Evolutionary conservation across 92 coral and sea anemone genomes (phyloP), one percentile per base, ranked within the genome.

Genomic region (Porites divaricata): DNA sequence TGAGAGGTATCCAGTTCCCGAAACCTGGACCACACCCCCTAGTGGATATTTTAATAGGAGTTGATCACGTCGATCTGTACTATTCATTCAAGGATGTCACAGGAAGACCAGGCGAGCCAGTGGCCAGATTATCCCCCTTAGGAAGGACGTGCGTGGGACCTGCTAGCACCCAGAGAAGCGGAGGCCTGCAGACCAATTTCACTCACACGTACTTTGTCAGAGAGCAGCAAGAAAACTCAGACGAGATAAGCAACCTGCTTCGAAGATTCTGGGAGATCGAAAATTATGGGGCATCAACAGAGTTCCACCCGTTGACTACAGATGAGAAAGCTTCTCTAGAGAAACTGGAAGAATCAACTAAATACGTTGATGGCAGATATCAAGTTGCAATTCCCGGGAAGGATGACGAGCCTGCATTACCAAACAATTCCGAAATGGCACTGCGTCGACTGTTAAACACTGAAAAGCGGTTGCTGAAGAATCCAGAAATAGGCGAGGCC

Each of bases 231-330:
- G 41, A 67, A 10, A 15, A 9, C 17, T 58, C 67, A 45, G 83
- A 57, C 16, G 87, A 86, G 70, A 67, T 75, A 62, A 83, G 83
- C 79, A 19, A 9, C 20, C 58, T 81, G 22, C 89, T 83, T 15
- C 77, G 86, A 35, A 77, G 70, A 52, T 84, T 87, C 87, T 91
- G 94, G 94, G 91, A 91, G 78, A 87, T 83, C 14, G 91, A 91
- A 74, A 81, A 67, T 26, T 24, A 56, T 35, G 71, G 78, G 53
- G 24, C 26, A 10, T 14, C 61, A 41, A 87, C 11, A 65, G 85
- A 73, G 8, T 62, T 28, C 16, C 86, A 23, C 25, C 24, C 65
- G 20, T 66, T 73, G 67, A 84, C 45, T 2, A 50, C 74, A 20
- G 90, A 91, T 2, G 95, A 91, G 13, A 68, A 70, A 49, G 21